A percentile compares a stretch with the other conserved stretches of the same genome.
phyloP scores from a whole-genome alignment of 2,888 invertebrate genomes.

The Emmelina monodactyla region DNA sequence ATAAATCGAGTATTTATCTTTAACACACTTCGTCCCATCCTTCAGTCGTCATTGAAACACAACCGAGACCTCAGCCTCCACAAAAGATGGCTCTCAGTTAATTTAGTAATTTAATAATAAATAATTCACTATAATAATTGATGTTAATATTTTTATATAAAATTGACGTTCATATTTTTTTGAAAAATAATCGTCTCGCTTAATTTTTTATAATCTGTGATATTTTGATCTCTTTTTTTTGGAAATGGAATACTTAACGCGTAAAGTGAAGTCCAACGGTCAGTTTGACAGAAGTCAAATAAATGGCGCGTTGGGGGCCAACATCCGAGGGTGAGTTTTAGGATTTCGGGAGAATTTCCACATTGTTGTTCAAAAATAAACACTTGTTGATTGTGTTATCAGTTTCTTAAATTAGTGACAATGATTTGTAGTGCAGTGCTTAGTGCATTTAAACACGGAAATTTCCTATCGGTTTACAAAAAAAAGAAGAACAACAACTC shows the following conservation, averaged over 20 bases:
- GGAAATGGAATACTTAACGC: constrained; percentile 50
- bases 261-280: constrained; percentile 39
- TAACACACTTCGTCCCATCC: constrained; percentile 25
- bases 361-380: too few relatives aligned
- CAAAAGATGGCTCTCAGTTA: constrained; percentile 7
- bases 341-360: too few relatives aligned
- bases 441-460: too few relatives aligned
- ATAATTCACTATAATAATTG: constrained; percentile 4
- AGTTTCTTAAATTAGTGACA: too few relatives aligned
- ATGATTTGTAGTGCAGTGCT: too few relatives aligned
- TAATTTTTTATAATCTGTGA: constrained; percentile 22
- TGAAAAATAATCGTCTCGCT: neutral
- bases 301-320: constrained; percentile 34
- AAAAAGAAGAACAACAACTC: too few relatives aligned
- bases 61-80: constrained; percentile 24
- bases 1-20: constrained; percentile 21
- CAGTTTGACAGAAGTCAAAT: constrained; percentile 41
- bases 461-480: too few relatives aligned
- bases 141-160: neutral
- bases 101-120: constrained; percentile 8
- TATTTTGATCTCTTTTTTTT: constrained; percentile 28
- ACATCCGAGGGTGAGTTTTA: constrained; percentile 4
- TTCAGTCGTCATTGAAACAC: constrained; percentile 49
- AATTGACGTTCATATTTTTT: too few relatives aligned
- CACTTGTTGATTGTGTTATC: too few relatives aligned